Percentiles rank a stretch among this genome's conserved stretches.
Conservation (phyloP, 1,140 invertebrate genomes). For the Bacillus rossius region DNA sequence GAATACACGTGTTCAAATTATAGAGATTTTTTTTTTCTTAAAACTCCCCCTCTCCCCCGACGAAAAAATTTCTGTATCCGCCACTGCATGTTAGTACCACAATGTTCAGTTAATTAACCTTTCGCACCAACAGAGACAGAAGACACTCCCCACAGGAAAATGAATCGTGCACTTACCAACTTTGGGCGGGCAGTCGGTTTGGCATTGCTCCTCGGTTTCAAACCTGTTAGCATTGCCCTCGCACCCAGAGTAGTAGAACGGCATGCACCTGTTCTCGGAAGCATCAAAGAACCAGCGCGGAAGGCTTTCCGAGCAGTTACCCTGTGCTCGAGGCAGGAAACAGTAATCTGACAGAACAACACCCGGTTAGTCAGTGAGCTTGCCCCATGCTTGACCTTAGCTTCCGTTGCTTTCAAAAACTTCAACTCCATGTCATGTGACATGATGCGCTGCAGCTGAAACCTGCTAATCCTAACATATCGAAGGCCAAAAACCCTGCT, state of each 20-base stretch:
- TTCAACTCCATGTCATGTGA: too few species aligned
- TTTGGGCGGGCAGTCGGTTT: constrained; percentile 69
- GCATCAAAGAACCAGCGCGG: constrained; percentile 64
- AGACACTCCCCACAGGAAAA: neutral
- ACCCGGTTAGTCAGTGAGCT: neutral
- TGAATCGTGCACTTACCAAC: constrained; percentile 58
- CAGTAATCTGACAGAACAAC: constrained; percentile 59
- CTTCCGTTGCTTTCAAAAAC: too few species aligned
- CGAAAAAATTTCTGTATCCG: too few species aligned
- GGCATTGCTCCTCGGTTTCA: constrained; percentile 68
- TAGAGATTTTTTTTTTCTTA: too few species aligned
- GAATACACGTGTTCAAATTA: too few species aligned
- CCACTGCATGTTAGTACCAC: too few species aligned
- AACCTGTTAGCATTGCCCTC: constrained; percentile 88
- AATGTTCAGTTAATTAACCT: neutral
- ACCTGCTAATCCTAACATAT: too few species aligned
- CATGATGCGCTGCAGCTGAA: too few species aligned
- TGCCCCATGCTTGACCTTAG: neutral
- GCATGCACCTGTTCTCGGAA: constrained; percentile 79
- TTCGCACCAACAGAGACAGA: neutral
- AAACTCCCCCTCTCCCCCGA: too few species aligned
- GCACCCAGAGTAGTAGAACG: constrained; percentile 94
- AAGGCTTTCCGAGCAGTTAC: constrained; percentile 71
- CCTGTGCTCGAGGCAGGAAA: constrained; percentile 66
- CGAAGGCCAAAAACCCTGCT: too few species aligned